Evolutionary conservation across 2,113 vertebrate species (phyloP), one percentile per base, ranked within the genome.

Genomic region (Epinephelus lanceolatus): DNA sequence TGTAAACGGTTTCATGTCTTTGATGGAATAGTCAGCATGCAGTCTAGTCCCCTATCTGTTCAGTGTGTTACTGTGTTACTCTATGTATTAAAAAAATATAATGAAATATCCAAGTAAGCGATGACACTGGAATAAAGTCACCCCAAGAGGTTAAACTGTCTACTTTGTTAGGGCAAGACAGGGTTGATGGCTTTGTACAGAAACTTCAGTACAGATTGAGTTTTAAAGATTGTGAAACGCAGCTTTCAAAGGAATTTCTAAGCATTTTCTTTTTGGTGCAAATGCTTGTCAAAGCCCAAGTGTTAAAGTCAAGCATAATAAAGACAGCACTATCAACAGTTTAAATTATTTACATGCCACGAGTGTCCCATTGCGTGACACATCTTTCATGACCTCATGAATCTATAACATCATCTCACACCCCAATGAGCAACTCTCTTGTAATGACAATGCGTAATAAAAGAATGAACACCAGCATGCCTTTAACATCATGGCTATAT

Each of bases 281-380:
- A 52, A 55, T 2, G 30, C 23, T 45, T 14, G 2, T 40, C n/a
- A 27, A 70, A 53, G 47, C 30, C 25, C 6, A 6, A 14, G n/a
- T 49, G 13, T 66, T 71, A 4, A 53, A 51, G 51, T 42, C 17
- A 11, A 71, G 21, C 27, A 23, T 63, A 56, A 67, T 23, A 27
- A 84, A 70, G 40, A 70, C 25, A 49, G n/a, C 68, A 42, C 25
- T 42, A 56, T 78, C 21, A 62, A 56, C 57, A 42, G 30, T 73
- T 30, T 83, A 27, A 81, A 86, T 72, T 6, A 87, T 81, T 78
- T 21, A 78, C 56, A 60, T 65, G 51, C 65, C 37, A 56, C 23
- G 30, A n/a, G 73, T 71, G 73, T 84, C 77, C 73, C 80, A 78
- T 89, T 76, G 80, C 78, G 80, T 89, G 87, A 86, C 47, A 52